These are phyloP conservation scores for Ennomos quercinarius DNA, from an alignment of 2,888 invertebrate genomes.

Conservation along the genomic window DNA sequence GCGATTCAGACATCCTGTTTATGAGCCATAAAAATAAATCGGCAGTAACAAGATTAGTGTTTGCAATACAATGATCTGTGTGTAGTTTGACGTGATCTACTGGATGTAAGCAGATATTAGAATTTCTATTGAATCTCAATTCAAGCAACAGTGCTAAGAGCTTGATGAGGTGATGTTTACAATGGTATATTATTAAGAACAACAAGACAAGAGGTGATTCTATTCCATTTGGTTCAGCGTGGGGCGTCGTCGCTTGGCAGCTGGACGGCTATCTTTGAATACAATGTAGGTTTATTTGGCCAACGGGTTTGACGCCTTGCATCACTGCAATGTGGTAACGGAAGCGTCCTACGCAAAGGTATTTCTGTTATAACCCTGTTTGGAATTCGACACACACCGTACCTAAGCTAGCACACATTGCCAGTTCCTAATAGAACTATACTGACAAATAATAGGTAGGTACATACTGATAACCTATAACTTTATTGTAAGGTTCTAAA, in stretches of 20 bases:
- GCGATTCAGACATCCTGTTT: constrained; percentile 64
- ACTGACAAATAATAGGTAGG: constrained; percentile 35
- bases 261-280: constrained; percentile 40
- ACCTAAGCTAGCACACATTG: constrained; percentile 44
- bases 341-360: constrained; percentile 62
- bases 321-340: constrained; percentile 48
- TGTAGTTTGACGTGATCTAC: constrained; percentile 16
- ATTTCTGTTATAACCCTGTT: constrained; percentile 51
- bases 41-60: constrained; percentile 28
- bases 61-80: constrained; percentile 22
- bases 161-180: constrained; percentile 26
- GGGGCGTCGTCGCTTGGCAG: constrained; percentile 14
- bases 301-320: constrained; percentile 46
- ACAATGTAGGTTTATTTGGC: constrained; percentile 50
- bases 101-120: constrained; percentile 30
- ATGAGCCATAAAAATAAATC: constrained; percentile 48
- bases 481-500: constrained; percentile 29
- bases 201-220: constrained; percentile 32
- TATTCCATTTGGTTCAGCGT: constrained; percentile 39
- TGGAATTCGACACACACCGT: constrained; percentile 54
- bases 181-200: constrained; percentile 31
- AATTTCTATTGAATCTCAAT: constrained; percentile 27
- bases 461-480: constrained; percentile 27
- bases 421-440: constrained; percentile 19
- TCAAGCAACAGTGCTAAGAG: constrained; percentile 27